Conservation (phyloP, 2,888 invertebrate genomes). For the Seira musarum region DNA sequence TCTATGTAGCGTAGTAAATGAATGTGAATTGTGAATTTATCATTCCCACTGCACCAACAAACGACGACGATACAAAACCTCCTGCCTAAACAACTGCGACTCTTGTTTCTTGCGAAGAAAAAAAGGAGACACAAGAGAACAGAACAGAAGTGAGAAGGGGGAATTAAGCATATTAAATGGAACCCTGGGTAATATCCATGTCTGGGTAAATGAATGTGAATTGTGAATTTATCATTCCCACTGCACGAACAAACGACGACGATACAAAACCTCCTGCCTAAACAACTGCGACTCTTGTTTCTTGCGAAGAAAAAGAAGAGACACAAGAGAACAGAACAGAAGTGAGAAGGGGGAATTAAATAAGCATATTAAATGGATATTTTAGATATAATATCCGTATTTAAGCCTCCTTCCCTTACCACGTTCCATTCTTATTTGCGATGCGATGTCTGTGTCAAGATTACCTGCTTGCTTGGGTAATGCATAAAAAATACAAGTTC, state of each 20-base stretch:
- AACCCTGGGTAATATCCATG: no score
- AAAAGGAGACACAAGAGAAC: neutral
- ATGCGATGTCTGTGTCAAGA: no score
- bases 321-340: neutral
- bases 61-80: neutral
- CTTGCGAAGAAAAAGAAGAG: neutral
- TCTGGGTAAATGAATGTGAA: slow-evolving; percentile 55
- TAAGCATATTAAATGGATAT: slow-evolving; percentile 5
- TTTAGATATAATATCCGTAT: neutral
- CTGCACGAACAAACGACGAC: slow-evolving; percentile 34
- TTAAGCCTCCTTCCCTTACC: neutral
- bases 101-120: neutral
- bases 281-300: neutral
- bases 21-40: slow-evolving; percentile 55
- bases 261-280: neutral
- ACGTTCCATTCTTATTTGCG: neutral
- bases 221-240: slow-evolving; percentile 55
- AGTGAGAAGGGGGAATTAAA: neutral
- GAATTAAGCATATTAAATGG: no score
- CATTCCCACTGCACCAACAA: slow-evolving; percentile 52
- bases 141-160: neutral
- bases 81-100: neutral
- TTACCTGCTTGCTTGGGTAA: no score
- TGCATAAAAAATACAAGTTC: no score
- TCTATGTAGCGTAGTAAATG: slow-evolving; percentile 29